A percentile compares a stretch with the other conserved stretches of the same genome.
phyloP scores from a whole-genome alignment of 2,797 vertebrate genomes.

The Typhlichthys subterraneus region DNA sequence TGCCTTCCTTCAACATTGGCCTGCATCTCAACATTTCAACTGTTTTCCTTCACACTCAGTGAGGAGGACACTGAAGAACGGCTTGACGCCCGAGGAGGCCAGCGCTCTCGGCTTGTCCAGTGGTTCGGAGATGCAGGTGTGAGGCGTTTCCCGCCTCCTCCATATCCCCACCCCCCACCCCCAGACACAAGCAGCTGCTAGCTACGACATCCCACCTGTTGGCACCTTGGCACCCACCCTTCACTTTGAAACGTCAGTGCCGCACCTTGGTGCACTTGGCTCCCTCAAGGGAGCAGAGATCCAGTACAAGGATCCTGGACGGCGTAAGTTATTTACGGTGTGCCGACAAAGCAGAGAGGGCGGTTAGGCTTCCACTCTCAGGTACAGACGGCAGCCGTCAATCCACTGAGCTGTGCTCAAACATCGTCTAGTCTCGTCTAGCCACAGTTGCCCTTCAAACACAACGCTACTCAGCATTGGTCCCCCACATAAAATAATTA shows the following conservation, averaged over 20 bases:
- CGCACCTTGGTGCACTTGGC: conserved; percentile 39
- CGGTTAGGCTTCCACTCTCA: conserved; percentile 19
- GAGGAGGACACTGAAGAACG: conserved; percentile 92
- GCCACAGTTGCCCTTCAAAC: conserved; percentile 27
- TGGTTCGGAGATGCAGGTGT: conserved; percentile 93
- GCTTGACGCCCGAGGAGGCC: conserved; percentile 93
- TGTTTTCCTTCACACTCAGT: conserved; percentile 69
- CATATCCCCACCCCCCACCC: too few relatives aligned
- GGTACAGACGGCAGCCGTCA: conserved; percentile 33
- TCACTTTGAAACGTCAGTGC: conserved; percentile 58
- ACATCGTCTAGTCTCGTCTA: conserved; percentile 29
- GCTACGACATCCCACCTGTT: conserved; percentile 4
- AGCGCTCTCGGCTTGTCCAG: conserved; percentile 90
- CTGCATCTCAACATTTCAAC: background rate
- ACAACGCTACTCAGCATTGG: background rate
- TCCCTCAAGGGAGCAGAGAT: conserved; percentile 44
- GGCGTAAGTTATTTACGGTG: conserved; percentile 14
- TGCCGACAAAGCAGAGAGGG: conserved; percentile 15
- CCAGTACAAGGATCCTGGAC: conserved; percentile 37
- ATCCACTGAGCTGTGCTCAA: conserved; percentile 56
- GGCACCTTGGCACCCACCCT: conserved; percentile 5
- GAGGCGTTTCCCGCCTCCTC: conserved; percentile 52
- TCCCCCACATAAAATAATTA: background rate
- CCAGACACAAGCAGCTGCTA: too few relatives aligned
- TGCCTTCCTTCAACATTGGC: background rate